Conservation (phyloP, 2,113 vertebrate species). For the Albula goreensis region DNA sequence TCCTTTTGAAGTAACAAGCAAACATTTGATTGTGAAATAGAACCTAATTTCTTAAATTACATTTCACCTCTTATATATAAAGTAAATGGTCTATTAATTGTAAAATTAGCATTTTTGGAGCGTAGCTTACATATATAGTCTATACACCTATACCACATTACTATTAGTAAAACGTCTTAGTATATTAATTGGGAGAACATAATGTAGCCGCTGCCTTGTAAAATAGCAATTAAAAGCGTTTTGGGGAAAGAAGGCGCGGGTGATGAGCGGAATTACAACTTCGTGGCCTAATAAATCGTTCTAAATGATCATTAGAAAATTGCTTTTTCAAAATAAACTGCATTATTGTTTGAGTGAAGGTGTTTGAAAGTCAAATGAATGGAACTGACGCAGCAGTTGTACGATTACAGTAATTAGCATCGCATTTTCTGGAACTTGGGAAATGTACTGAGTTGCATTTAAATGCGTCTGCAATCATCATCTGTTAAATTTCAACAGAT, state of each 20-base stretch:
- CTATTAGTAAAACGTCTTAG: not conserved
- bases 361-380: conserved; percentile 12
- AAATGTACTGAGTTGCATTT: conserved; percentile 11
- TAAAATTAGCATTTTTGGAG: not conserved
- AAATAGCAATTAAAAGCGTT: conserved; percentile 12
- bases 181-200: conserved; percentile 11
- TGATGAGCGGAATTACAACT: conserved; percentile 4
- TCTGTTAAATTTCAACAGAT: conserved; percentile 15
- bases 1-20: not conserved
- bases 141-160: not conserved
- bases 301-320: conserved; percentile 14
- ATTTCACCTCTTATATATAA: too few relatives aligned
- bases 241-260: not conserved
- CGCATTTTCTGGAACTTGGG: conserved; percentile 18
- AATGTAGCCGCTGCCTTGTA: conserved; percentile 1
- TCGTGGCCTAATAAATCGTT: conserved; percentile 5
- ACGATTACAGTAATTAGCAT: not conserved
- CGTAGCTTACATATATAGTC: not conserved
- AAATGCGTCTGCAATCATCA: conserved; percentile 18
- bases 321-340: not conserved
- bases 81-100: not conserved
- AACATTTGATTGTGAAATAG: not conserved
- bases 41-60: not conserved
- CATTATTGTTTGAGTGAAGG: conserved; percentile 10
- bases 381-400: conserved; percentile 8